These are phyloP conservation scores for Anguilla marmorata DNA, from an alignment of 2,797 vertebrate species.

Conservation along the genomic window DNA sequence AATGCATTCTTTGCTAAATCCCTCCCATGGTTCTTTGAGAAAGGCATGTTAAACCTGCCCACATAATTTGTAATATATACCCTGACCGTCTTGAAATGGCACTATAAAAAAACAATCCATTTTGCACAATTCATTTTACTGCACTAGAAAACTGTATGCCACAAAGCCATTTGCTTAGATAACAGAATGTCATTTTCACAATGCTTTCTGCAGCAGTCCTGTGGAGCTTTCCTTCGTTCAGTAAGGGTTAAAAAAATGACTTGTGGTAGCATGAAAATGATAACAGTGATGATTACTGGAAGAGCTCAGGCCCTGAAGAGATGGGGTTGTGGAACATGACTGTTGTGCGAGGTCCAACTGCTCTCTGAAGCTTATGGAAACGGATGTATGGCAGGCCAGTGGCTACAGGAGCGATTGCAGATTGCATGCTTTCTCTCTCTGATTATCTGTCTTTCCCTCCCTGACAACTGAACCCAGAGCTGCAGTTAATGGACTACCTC, in stretches of 20 bases:
- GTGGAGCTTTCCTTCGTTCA: not conserved
- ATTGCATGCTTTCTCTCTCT: slow-evolving; percentile 2
- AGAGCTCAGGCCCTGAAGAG: not conserved
- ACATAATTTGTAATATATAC: not conserved
- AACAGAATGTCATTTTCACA: not conserved
- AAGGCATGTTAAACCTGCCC: not conserved
- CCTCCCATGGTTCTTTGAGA: too few relatives aligned
- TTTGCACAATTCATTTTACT: not conserved
- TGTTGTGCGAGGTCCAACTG: not conserved
- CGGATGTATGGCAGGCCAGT: not conserved
- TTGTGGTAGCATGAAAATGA: not conserved
- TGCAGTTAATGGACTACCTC: not conserved
- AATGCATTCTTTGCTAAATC: not conserved
- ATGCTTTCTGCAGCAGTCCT: not conserved
- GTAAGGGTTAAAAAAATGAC: not conserved
- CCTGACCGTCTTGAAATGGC: not conserved
- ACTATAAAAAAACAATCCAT: not conserved
- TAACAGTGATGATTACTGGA: not conserved
- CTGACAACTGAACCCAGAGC: not conserved
- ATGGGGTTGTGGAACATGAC: not conserved
- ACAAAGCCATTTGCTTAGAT: not conserved
- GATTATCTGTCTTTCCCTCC: slow-evolving; percentile 12
- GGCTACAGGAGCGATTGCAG: not conserved
- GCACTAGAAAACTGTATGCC: not conserved
- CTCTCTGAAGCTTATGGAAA: not conserved